Evolutionary conservation across 64 coral and sea anemone species (phyloP), one percentile per base, ranked within the genome.

Genomic region (Cladopsammia gracilis): DNA sequence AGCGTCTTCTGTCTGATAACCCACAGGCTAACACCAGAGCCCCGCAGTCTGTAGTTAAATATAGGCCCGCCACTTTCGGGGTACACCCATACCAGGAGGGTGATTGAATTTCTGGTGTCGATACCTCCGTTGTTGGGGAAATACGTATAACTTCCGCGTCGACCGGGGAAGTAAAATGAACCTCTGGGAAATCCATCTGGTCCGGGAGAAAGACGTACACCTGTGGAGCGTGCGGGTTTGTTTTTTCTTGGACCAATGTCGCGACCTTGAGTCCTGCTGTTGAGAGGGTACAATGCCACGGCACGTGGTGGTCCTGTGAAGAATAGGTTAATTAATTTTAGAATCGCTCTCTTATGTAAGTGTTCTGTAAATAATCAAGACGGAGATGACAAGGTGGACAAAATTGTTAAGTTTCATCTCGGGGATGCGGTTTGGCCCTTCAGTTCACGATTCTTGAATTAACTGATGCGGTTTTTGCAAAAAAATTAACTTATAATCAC

Each of bases 41-140:
- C 12, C 9, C 48, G 87, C 48, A 82, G 82, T 15, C 56, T 66
- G 67, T 94, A 98, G 73, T 93, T 76, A 48, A 98, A 88, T 44
- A 98, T 75, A 7, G 96, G 70, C 7, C 96, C 96, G 1, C 88
- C 87, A 53, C 49, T 68, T 18, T 91, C 56, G n/a, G 96, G 96
- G 20, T 94, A 88, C 19, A 98, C 83, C 96, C 96, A 98, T 14
- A 59, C 88, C 26, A 90, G 49, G 16, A 98, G 64, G 6, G 92
- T 98, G 19, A 94, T 87, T 1, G 92, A 91, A 18, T 62, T 47
- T 80, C 96, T 71, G 44, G 96, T 52, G 52, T 93, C 91, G 59
- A 93, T 91, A 61, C 96, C 96, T 65, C 92, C 93, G 51, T 98
- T 90, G 48, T 94, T 98, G 18, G 82, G 83, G 51, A 98, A 94